Evolutionary conservation across 2,888 invertebrate genomes (phyloP).

Genomic region (Conistra vaccinii): DNA sequence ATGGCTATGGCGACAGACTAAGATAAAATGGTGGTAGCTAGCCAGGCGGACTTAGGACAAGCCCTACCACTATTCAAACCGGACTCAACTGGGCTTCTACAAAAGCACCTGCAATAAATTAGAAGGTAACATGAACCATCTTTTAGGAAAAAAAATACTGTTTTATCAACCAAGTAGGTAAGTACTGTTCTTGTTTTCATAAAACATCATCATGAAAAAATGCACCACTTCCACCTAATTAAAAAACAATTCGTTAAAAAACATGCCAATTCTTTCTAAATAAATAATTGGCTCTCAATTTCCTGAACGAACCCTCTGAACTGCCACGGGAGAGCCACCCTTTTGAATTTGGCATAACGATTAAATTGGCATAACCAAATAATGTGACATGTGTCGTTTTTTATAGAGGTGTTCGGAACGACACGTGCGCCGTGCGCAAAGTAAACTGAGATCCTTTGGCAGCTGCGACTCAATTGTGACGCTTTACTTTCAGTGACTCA

Average conservation of each 20-base stretch:
- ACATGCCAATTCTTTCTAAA: slow-evolving; percentile 39
- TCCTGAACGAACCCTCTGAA: slow-evolving; percentile 11
- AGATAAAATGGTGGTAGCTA: too few species aligned
- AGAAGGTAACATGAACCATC: too few species aligned
- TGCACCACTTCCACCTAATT: slow-evolving; percentile 1
- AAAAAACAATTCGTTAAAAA: slow-evolving; percentile 17
- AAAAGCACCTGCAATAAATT: neutral
- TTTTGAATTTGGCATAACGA: slow-evolving; percentile 16
- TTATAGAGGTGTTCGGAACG: slow-evolving; percentile 64
- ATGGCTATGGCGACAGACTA: too few species aligned
- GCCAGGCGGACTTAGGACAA: too few species aligned
- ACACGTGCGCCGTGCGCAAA: slow-evolving; percentile 88
- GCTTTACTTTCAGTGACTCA: slow-evolving; percentile 80
- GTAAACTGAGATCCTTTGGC: slow-evolving; percentile 90
- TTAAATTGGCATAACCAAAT: slow-evolving; percentile 38
- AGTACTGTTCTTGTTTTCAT: neutral
- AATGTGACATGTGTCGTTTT: slow-evolving; percentile 75
- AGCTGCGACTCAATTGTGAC: slow-evolving; percentile 85
- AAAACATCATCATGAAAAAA: neutral
- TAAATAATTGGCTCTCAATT: slow-evolving; percentile 49
- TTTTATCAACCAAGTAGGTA: neutral
- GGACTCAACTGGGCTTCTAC: neutral
- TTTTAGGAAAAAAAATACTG: neutral
- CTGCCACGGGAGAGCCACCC: neutral
- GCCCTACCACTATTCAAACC: too few species aligned